These are phyloP conservation scores for Drosophila baimaii DNA, from an alignment of 1,140 invertebrate species.

Conservation along the genomic window DNA sequence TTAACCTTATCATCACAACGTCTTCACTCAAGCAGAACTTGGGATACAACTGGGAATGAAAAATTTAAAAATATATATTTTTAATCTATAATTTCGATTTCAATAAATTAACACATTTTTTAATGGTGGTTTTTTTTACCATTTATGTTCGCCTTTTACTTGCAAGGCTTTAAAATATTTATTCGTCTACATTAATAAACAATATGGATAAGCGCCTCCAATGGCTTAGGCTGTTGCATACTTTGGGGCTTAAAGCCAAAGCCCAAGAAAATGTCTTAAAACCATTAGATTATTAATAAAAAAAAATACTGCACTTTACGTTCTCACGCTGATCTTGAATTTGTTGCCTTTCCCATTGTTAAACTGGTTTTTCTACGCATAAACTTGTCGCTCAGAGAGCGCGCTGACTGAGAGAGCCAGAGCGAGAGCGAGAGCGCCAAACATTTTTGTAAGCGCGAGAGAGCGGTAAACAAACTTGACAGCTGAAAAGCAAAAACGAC, in stretches of 20 bases:
- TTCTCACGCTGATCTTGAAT: constrained; percentile 27
- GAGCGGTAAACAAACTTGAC: constrained; percentile 44
- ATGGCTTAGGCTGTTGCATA: constrained; percentile 35
- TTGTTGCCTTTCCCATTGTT: background rate
- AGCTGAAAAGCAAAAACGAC: constrained; percentile 24
- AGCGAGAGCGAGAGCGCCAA: constrained; percentile 42
- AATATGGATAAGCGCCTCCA: background rate
- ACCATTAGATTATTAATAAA: constrained; percentile 3
- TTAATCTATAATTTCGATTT: too few species aligned
- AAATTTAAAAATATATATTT: too few species aligned
- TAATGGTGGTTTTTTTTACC: too few species aligned
- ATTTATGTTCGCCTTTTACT: too few species aligned
- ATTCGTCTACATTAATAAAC: background rate
- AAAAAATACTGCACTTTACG: constrained; percentile 26
- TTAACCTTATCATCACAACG: too few species aligned
- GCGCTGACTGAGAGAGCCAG: constrained; percentile 38
- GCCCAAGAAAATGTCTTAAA: background rate
- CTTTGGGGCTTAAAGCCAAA: constrained; percentile 35
- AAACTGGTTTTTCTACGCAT: constrained; percentile 31
- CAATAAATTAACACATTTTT: too few species aligned
- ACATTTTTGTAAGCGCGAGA: constrained; percentile 50
- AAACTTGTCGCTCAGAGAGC: constrained; percentile 43
- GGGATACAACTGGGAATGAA: too few species aligned
- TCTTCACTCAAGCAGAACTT: too few species aligned
- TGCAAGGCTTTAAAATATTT: too few species aligned